These are phyloP conservation scores for Anticlea derivata DNA, from an alignment of 2,888 invertebrate genomes.

Conservation along the genomic window DNA sequence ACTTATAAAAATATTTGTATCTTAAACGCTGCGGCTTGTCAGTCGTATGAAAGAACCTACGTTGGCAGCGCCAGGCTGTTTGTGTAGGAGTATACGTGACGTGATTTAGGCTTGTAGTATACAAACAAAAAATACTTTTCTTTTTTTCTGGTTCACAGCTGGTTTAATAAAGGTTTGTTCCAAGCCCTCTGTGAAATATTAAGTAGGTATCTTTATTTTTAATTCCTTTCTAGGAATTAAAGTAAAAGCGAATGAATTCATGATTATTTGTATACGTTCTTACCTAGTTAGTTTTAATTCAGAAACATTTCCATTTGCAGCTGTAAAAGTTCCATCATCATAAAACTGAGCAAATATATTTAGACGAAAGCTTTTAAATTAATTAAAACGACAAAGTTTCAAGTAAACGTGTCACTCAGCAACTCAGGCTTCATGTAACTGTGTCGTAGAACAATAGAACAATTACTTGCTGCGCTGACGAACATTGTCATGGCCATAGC, in stretches of 20 bases:
- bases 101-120: constrained; percentile 42
- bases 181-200: too few relatives aligned
- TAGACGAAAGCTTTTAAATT: constrained; percentile 55
- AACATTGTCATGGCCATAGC: too few relatives aligned
- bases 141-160: constrained; percentile 3
- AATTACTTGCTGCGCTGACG: too few relatives aligned
- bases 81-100: constrained; percentile 53
- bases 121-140: constrained; percentile 19
- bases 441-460: too few relatives aligned
- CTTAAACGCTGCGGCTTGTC: too few relatives aligned
- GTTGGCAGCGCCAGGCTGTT: constrained; percentile 49
- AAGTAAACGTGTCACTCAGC: constrained; percentile 19
- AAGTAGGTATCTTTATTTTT: too few relatives aligned
- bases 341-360: constrained; percentile 32
- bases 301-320: not conserved
- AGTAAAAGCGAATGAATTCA: too few relatives aligned
- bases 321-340: not conserved
- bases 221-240: too few relatives aligned
- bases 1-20: too few relatives aligned
- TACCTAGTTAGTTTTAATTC: not conserved
- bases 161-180: too few relatives aligned
- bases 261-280: too few relatives aligned
- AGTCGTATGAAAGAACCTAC: constrained; percentile 19
- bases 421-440: too few relatives aligned
- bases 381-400: constrained; percentile 68